Conservation (phyloP, 2,113 vertebrate genomes). For the Pelvicachromis taeniatus region DNA sequence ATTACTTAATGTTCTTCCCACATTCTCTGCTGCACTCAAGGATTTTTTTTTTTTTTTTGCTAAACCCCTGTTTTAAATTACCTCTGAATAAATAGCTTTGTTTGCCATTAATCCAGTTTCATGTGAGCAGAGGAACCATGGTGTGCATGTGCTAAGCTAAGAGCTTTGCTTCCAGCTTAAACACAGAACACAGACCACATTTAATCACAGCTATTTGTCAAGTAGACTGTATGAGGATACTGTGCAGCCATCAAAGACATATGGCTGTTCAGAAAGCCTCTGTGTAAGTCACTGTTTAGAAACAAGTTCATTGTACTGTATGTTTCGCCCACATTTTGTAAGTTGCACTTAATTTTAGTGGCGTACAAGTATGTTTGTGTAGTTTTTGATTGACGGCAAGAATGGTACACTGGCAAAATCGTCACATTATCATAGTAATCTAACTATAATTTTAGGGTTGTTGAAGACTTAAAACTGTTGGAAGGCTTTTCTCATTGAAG, state of each 20-base stretch:
- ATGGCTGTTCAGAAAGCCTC: constrained; percentile 3
- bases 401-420: not conserved
- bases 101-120: constrained; percentile 71
- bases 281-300: not conserved
- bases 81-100: constrained; percentile 74
- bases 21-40: constrained; percentile 57
- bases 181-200: constrained; percentile 49
- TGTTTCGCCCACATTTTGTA: not conserved
- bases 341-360: not conserved
- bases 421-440: not conserved
- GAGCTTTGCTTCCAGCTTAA: constrained; percentile 58
- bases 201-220: constrained; percentile 64
- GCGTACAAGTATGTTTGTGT: not conserved
- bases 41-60: constrained; percentile 54
- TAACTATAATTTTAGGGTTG: not conserved
- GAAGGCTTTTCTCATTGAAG: not conserved
- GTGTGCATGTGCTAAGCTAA: constrained; percentile 54
- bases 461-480: not conserved
- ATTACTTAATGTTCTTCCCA: constrained; percentile 72
- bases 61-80: constrained; percentile 70
- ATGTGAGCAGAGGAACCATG: constrained; percentile 57
- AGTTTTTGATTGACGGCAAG: not conserved
- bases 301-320: not conserved
- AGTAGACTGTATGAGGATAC: constrained; percentile 33
- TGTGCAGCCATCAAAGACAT: constrained; percentile 24